Conservation (phyloP, 2,888 invertebrate genomes). For the Enchytraeus crypticus region DNA sequence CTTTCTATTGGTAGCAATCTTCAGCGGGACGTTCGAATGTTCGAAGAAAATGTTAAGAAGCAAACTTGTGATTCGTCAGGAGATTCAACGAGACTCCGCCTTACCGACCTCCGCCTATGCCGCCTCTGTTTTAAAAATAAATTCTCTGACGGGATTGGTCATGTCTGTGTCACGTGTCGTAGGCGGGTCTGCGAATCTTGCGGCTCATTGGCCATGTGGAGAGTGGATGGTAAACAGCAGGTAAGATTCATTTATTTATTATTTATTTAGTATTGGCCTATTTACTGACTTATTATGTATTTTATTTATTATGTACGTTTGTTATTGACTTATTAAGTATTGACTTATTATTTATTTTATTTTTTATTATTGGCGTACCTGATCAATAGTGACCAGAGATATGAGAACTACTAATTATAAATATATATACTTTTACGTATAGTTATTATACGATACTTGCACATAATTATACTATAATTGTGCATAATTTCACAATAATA, state of each 20-base stretch:
- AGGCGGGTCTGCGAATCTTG: conserved; percentile 40
- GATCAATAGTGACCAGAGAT: no score
- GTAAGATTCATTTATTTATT: background rate
- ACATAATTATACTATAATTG: no score
- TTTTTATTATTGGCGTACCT: no score
- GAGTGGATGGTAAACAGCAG: background rate
- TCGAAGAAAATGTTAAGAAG: conserved; percentile 31
- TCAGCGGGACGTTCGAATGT: conserved; percentile 26
- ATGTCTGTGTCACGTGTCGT: conserved; percentile 38
- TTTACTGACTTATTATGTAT: background rate
- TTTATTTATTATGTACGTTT: no score
- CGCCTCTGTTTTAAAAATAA: conserved; percentile 42
- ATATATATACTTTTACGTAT: no score
- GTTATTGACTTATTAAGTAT: no score
- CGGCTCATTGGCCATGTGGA: conserved; percentile 26
- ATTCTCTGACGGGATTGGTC: conserved; percentile 40
- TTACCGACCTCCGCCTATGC: conserved; percentile 38
- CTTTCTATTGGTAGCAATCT: conserved; percentile 25
- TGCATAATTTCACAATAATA: no score
- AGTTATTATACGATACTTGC: no score
- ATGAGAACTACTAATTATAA: no score
- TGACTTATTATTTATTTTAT: no score
- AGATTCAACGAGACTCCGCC: conserved; percentile 28
- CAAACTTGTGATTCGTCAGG: conserved; percentile 18
- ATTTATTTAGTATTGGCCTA: background rate